These are phyloP conservation scores for Andrena cerasifolii DNA, from an alignment of 1,140 invertebrate genomes.

Conservation along the genomic window DNA sequence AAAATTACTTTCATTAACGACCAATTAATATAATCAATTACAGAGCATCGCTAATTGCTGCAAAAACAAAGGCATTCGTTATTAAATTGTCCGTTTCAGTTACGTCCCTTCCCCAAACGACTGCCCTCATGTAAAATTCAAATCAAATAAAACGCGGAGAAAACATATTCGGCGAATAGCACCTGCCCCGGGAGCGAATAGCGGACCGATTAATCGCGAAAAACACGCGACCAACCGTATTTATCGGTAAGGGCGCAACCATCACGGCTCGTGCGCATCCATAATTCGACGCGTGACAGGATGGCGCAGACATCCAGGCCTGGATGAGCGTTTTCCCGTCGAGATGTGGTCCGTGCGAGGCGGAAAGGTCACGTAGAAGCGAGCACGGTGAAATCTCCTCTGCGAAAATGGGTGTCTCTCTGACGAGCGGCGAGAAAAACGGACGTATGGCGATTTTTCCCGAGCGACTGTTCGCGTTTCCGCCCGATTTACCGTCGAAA, in stretches of 20 bases:
- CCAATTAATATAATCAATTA: conserved; percentile 17
- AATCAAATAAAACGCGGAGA: neutral
- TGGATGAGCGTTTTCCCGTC: neutral
- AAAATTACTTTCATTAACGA: neutral
- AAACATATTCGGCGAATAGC: conserved; percentile 3
- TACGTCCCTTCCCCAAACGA: neutral
- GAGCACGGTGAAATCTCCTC: conserved; percentile 22
- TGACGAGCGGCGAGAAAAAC: neutral
- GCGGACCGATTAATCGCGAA: neutral
- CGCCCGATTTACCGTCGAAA: conserved; percentile 54
- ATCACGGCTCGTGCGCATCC: neutral
- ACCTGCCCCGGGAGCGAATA: neutral
- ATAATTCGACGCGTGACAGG: conserved; percentile 8
- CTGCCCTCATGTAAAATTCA: conserved; percentile 12
- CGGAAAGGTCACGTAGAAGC: conserved; percentile 11
- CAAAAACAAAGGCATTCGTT: conserved; percentile 19
- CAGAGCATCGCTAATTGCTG: neutral
- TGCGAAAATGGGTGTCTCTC: neutral
- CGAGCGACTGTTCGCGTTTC: conserved; percentile 44
- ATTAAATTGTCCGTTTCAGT: neutral
- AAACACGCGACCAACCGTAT: neutral
- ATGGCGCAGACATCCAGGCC: neutral
- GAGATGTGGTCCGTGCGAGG: conserved; percentile 1
- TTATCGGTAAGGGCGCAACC: neutral
- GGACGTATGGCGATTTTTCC: conserved; percentile 46